phyloP scores from a whole-genome alignment of 2,888 invertebrate genomes.

The Notodonta dromedarius region DNA sequence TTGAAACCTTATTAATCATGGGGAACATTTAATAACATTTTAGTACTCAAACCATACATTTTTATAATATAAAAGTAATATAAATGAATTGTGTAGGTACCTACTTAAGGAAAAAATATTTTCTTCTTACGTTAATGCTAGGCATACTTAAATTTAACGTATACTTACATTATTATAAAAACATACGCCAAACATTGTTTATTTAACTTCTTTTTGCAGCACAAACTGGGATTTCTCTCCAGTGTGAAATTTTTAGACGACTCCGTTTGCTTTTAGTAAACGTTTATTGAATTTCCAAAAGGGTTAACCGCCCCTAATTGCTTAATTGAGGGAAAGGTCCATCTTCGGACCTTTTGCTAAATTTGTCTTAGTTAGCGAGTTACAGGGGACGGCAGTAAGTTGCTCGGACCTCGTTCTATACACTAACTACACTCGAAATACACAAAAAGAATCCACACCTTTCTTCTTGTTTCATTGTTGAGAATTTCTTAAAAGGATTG shows the following conservation, averaged over 20 bases:
- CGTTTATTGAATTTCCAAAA: constrained; percentile 56
- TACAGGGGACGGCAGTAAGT: constrained; percentile 39
- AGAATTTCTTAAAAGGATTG: constrained; percentile 41
- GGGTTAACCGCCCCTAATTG: constrained; percentile 58
- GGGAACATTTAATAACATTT: too few relatives aligned
- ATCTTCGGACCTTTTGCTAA: constrained; percentile 54
- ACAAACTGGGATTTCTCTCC: constrained; percentile 6
- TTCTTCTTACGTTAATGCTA: constrained; percentile 1
- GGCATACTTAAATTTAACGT: not conserved
- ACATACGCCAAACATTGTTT: not conserved
- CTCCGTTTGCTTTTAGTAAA: constrained; percentile 45
- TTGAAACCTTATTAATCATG: too few relatives aligned
- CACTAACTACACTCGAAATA: constrained; percentile 11
- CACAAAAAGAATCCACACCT: constrained; percentile 13
- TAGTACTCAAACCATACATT: too few relatives aligned
- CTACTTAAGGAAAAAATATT: not conserved
- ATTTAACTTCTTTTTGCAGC: not conserved
- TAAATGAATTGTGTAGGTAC: too few relatives aligned
- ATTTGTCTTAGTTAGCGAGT: constrained; percentile 57
- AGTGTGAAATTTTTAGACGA: constrained; percentile 18
- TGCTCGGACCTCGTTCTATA: constrained; percentile 18
- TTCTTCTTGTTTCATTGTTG: constrained; percentile 16
- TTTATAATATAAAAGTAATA: too few relatives aligned
- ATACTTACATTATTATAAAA: not conserved
- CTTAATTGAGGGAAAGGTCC: constrained; percentile 60